These are phyloP conservation scores for Anolis sagrei DNA, from an alignment of 2,113 vertebrate species.

Conservation along the genomic window DNA sequence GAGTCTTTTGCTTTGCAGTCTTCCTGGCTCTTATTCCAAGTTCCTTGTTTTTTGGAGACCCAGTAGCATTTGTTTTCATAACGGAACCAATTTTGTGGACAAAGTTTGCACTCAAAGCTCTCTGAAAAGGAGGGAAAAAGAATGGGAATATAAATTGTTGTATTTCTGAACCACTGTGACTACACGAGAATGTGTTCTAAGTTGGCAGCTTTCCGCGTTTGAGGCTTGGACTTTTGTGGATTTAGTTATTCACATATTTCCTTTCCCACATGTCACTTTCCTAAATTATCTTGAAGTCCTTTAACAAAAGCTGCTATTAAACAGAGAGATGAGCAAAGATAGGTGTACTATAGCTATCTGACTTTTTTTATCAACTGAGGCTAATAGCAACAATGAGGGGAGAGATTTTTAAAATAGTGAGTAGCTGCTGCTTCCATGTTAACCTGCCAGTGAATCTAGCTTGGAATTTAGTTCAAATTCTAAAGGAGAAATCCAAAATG, in stretches of 20 bases:
- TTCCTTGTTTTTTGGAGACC: neutral
- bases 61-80: slow-evolving; percentile 20
- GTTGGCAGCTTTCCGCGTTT: neutral
- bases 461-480: too few species aligned
- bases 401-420: too few species aligned
- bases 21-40: slow-evolving; percentile 4
- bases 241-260: neutral
- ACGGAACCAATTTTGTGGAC: slow-evolving; percentile 6
- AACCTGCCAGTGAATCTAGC: too few species aligned
- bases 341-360: neutral
- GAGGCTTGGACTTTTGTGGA: too few species aligned
- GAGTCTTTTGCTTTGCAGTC: neutral
- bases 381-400: neutral
- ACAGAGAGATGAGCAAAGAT: neutral
- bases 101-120: neutral
- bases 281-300: neutral
- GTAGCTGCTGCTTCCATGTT: too few species aligned
- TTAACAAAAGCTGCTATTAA: neutral
- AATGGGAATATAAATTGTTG: neutral
- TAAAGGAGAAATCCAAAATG: too few species aligned
- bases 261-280: neutral
- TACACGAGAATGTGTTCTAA: neutral
- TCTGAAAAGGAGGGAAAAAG: neutral
- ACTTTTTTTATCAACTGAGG: neutral
- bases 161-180: neutral